These are phyloP conservation scores for Periphyllus acericola DNA, from an alignment of 2,888 invertebrate species.

Conservation along the genomic window DNA sequence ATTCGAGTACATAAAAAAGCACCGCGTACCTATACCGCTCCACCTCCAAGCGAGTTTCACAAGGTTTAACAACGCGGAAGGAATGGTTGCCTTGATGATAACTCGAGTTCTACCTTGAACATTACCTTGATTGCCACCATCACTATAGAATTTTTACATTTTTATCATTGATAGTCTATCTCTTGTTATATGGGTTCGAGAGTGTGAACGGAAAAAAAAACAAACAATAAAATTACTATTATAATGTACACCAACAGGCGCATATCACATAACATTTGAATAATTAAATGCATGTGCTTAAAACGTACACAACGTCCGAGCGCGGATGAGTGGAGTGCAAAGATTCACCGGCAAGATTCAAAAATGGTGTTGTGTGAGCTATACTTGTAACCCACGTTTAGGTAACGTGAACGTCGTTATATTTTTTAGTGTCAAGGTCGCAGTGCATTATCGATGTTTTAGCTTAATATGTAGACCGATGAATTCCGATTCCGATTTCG, in stretches of 20 bases:
- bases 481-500: background rate
- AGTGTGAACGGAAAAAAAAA: slow-evolving; percentile 27
- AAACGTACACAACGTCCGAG: no score
- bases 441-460: slow-evolving; percentile 33
- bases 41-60: slow-evolving; percentile 60
- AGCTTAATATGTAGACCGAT: background rate
- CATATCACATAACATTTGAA: background rate
- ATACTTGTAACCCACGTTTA: background rate
- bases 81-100: slow-evolving; percentile 61
- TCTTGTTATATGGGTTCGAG: slow-evolving; percentile 30
- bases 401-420: background rate
- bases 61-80: slow-evolving; percentile 62
- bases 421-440: slow-evolving; percentile 59
- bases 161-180: slow-evolving; percentile 54
- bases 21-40: slow-evolving; percentile 34
- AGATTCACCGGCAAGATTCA: background rate
- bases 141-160: slow-evolving; percentile 48
- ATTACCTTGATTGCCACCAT: slow-evolving; percentile 59
- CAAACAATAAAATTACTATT: background rate
- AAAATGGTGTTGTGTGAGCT: background rate
- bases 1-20: slow-evolving; percentile 34
- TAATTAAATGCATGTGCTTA: background rate
- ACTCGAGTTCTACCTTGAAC: slow-evolving; percentile 59
- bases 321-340: background rate
- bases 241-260: background rate